Conservation (phyloP, 2,888 invertebrate genomes). For the Drosophila tanythrix region DNA sequence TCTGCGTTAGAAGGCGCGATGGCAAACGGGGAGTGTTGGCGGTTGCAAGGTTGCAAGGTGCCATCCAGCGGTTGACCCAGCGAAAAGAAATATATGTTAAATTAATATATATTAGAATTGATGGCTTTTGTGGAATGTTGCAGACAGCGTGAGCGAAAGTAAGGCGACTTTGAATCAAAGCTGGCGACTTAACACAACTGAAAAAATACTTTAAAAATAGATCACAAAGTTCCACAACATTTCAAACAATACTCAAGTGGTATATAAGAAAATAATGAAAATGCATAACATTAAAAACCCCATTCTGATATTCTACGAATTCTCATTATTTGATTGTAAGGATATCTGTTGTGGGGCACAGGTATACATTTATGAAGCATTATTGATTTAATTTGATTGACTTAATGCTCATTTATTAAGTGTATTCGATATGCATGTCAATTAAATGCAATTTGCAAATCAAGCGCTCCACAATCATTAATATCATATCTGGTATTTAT, state of each 20-base stretch:
- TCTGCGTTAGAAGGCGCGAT: constrained; percentile 25
- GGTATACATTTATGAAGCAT: not conserved
- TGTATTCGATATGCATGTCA: constrained; percentile 8
- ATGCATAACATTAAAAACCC: no score
- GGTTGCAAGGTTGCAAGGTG: constrained; percentile 34
- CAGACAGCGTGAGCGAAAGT: not conserved
- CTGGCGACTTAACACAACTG: constrained; percentile 12
- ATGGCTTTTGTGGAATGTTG: constrained; percentile 44
- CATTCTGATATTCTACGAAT: not conserved
- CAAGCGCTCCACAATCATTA: constrained; percentile 41
- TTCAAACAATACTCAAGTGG: not conserved
- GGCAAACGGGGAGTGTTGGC: not conserved
- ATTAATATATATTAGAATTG: constrained; percentile 76
- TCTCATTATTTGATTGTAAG: not conserved
- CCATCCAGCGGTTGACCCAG: constrained; percentile 60
- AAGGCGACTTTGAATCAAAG: constrained; percentile 12
- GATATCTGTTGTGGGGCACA: not conserved
- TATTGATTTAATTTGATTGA: constrained; percentile 16
- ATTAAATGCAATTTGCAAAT: constrained; percentile 40
- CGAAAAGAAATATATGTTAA: constrained; percentile 70
- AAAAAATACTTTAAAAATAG: constrained; percentile 15
- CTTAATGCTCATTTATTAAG: constrained; percentile 5
- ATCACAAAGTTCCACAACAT: constrained; percentile 4
- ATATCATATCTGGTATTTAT: constrained; percentile 16
- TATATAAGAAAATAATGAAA: no score